Percentiles rank a stretch among this genome's conserved stretches.
Conservation (phyloP, 2,113 vertebrate genomes). For the Tauraco erythrolophus region DNA sequence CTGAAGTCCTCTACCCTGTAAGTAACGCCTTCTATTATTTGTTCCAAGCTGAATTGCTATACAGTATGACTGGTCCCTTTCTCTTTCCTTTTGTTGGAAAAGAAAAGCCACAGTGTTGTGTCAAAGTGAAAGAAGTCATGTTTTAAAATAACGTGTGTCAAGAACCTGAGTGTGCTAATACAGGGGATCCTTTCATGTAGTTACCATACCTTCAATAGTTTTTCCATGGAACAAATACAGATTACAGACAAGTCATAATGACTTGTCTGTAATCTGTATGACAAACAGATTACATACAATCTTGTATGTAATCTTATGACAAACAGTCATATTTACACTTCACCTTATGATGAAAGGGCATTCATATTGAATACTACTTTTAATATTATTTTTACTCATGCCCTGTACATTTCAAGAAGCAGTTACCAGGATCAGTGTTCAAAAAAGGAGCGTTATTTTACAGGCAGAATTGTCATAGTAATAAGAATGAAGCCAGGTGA, state of each 20-base stretch:
- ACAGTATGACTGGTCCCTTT: not conserved
- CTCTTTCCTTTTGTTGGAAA: not conserved
- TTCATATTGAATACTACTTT: not conserved
- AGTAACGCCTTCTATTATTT: not conserved
- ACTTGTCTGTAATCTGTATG: too few species aligned
- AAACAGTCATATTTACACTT: too few species aligned
- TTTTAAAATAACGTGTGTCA: not conserved
- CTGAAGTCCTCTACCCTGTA: not conserved
- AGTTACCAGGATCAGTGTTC: not conserved
- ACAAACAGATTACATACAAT: too few species aligned
- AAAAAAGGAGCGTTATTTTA: not conserved
- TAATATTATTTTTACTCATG: not conserved
- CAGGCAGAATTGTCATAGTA: not conserved
- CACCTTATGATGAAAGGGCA: not conserved
- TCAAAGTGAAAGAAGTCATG: not conserved
- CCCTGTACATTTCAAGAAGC: not conserved
- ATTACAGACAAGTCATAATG: not conserved
- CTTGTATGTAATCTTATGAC: too few species aligned
- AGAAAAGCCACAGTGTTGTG: not conserved
- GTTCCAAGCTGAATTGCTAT: not conserved
- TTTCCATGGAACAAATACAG: not conserved
- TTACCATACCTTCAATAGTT: not conserved
- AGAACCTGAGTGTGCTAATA: not conserved
- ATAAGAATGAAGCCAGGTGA: not conserved
- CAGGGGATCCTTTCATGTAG: not conserved